phyloP scores from a whole-genome alignment of 2,797 vertebrate genomes.

The Enteromius fasciolatus region DNA sequence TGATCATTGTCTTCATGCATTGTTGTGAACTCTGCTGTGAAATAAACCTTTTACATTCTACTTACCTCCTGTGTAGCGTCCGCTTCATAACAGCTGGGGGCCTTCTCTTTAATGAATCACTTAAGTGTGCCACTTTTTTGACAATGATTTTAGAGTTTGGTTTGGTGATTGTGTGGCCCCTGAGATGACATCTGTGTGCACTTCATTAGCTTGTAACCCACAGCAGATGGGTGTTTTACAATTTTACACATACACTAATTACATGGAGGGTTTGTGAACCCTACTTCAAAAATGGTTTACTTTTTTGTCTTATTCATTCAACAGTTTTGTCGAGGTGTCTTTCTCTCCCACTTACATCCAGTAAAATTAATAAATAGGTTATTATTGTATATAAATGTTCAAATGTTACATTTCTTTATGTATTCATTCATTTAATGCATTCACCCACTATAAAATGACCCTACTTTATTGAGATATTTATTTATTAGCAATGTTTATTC shows the following conservation, averaged over 20 bases:
- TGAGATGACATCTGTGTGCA: slow-evolving; percentile 79
- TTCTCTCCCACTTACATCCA: neutral
- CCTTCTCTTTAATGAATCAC: slow-evolving; percentile 74
- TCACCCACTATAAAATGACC: neutral
- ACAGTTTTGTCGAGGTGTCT: neutral
- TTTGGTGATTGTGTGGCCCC: slow-evolving; percentile 77
- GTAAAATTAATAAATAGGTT: neutral
- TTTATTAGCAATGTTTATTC: slow-evolving; percentile 32
- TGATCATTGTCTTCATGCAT: too few species aligned
- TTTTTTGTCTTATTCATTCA: neutral
- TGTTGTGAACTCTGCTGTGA: too few species aligned
- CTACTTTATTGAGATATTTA: neutral
- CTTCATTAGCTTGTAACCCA: slow-evolving; percentile 79
- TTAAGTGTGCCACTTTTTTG: slow-evolving; percentile 71
- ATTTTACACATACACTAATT: slow-evolving; percentile 60
- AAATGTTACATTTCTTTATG: neutral
- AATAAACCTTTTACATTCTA: too few species aligned
- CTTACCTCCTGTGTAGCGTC: too few species aligned
- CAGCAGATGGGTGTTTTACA: slow-evolving; percentile 75
- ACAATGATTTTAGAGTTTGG: slow-evolving; percentile 75
- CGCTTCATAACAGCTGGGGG: slow-evolving; percentile 55
- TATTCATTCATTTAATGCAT: neutral
- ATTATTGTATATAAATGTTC: neutral
- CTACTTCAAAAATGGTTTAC: slow-evolving; percentile 30
- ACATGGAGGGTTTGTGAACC: slow-evolving; percentile 52